Conservation (phyloP, 2,888 invertebrate genomes). For the Digitonthophagus gazella region DNA sequence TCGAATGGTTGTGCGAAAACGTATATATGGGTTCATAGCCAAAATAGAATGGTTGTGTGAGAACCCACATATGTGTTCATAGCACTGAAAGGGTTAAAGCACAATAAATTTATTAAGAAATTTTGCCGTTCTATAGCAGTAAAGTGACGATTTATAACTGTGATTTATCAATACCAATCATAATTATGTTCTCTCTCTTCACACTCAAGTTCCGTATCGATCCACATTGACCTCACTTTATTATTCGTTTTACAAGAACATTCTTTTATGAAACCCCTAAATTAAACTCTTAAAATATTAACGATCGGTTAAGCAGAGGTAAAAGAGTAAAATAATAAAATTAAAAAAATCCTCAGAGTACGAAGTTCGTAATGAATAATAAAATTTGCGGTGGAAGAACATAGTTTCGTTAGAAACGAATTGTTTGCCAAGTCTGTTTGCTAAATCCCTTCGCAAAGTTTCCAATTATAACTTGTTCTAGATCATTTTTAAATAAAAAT, state of each 20-base stretch:
- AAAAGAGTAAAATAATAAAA: neutral
- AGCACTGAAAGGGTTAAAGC: too few species aligned
- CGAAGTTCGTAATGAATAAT: neutral
- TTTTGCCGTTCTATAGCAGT: too few species aligned
- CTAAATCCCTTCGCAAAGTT: neutral
- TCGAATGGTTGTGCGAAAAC: too few species aligned
- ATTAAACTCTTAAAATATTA: neutral
- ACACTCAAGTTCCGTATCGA: too few species aligned
- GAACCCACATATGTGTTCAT: too few species aligned
- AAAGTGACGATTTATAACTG: too few species aligned
- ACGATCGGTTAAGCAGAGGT: neutral
- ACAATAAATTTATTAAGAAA: too few species aligned
- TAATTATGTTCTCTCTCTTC: too few species aligned
- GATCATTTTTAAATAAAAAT: neutral
- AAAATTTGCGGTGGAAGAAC: neutral
- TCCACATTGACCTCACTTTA: too few species aligned
- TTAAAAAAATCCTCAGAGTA: neutral
- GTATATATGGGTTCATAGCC: too few species aligned
- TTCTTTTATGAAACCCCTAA: neutral
- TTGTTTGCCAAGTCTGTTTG: neutral
- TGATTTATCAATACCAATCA: too few species aligned
- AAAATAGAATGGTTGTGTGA: too few species aligned
- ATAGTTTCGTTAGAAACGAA: neutral
- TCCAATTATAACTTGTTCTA: neutral
- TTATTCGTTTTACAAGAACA: neutral